These are phyloP conservation scores for Drosophila bocki DNA, from an alignment of 1,140 invertebrate species.

Conservation along the genomic window DNA sequence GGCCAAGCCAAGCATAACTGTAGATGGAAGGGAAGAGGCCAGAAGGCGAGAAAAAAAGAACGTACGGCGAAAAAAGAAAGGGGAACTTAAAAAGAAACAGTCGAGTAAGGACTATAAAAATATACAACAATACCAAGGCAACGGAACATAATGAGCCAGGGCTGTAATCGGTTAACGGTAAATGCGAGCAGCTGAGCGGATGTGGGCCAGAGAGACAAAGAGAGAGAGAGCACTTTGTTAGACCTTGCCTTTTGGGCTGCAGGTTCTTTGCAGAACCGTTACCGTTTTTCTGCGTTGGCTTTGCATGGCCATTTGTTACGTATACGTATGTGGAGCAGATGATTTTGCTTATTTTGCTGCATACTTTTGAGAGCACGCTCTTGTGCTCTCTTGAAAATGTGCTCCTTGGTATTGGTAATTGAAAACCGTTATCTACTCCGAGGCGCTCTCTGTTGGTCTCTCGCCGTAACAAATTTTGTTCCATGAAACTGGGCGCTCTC, in stretches of 20 bases:
- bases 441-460: neutral
- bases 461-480: constrained; percentile 45
- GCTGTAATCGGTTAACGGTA: constrained; percentile 46
- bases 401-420: neutral
- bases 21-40: constrained; percentile 45
- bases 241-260: constrained; percentile 60
- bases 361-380: constrained; percentile 40
- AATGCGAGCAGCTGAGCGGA: constrained; percentile 56
- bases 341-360: constrained; percentile 53
- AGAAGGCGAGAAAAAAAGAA: constrained; percentile 29
- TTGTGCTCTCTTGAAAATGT: neutral
- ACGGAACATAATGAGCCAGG: constrained; percentile 56
- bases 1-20: constrained; percentile 67
- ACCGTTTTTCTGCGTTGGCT: constrained; percentile 63
- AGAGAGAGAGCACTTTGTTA: constrained; percentile 1
- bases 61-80: constrained; percentile 8
- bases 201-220: constrained; percentile 54
- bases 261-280: constrained; percentile 76
- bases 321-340: constrained; percentile 41
- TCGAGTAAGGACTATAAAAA: constrained; percentile 79
- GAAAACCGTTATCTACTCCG: constrained; percentile 10
- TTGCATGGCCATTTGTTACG: constrained; percentile 75
- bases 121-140: constrained; percentile 75
- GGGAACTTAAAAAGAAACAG: constrained; percentile 46
- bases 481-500: constrained; percentile 36